Base-by-base conservation (phyloP, 2,888 invertebrate species). In the Lymantria dispar region DNA sequence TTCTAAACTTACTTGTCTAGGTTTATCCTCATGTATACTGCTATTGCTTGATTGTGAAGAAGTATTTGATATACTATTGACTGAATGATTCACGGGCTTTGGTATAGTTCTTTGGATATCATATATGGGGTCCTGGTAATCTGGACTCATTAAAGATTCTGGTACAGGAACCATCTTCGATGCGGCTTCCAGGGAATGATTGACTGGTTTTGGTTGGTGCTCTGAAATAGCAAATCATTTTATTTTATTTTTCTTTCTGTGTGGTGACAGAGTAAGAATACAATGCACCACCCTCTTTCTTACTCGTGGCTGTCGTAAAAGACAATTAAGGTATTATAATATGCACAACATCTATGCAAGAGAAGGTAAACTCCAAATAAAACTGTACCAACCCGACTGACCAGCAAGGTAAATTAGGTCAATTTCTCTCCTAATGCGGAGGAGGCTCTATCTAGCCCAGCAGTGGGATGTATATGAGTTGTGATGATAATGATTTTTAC, bases 151-250 rank as follows among this genome's bases (percentile, higher is more conserved):
- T 1, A 97, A 87, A 0, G 96, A 95, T 78, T 97, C 97, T 0
- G 97, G 97, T 30, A 97, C 97, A 0, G 97, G 97, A 0, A 97
- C 95, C 92, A 97, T 94, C 85, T 96, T 97, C 0, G 96, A 96
- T 9, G 96, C 95, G 9, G 96, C 96, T 72, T 96, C 95, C 53
- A 97, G 80, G 0, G 96, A 95, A 43, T 91, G 91, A 69, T 92
- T 91, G 1, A 77, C 73, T 3, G 83, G 81, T 60, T 83, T 88
- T 15, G 70, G 56, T 55, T 63, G 66, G 1, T 69, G 54, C 15
- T 52, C 52, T 48, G 48, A n/a, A 45, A 52, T 11, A 15, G n/a
- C 13, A 38, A 29, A 7, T 10, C 10, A 10, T 33, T 33, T 10
- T 33, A 10, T 33, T 33, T 3, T 22, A 22, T 22, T 22, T 22